phyloP scores from a whole-genome alignment of 2,113 vertebrate genomes.

The Ia io region DNA sequence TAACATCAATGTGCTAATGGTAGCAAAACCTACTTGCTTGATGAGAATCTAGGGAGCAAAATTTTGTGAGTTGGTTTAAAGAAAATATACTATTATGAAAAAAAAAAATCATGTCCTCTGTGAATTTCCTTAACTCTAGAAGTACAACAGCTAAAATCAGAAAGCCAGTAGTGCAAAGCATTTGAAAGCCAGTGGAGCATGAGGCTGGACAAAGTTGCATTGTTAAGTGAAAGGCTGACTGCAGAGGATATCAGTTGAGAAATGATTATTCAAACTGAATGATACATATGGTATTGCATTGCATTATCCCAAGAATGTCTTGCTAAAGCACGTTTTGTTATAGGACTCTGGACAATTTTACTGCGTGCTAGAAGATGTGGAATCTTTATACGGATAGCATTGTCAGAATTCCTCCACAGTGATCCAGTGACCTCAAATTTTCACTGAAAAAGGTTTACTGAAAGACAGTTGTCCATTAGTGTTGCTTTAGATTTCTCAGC shows the following conservation, averaged over 20 bases:
- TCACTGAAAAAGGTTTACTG: neutral
- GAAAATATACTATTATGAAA: conserved; percentile 25
- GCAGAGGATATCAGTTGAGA: neutral
- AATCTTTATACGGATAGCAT: neutral
- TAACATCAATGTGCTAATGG: neutral
- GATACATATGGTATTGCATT: neutral
- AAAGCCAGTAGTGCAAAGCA: conserved; percentile 32
- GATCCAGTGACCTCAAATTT: neutral
- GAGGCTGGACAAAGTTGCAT: neutral
- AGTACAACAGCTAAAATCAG: conserved; percentile 24
- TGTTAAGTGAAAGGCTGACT: conserved; percentile 1
- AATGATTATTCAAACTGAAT: conserved; percentile 36
- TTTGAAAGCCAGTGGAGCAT: conserved; percentile 34
- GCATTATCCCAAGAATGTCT: neutral
- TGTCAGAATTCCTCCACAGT: neutral
- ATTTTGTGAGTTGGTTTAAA: conserved; percentile 30
- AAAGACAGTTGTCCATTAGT: neutral
- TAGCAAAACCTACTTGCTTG: neutral
- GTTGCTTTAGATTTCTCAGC: neutral
- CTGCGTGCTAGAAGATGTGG: neutral
- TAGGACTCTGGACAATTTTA: neutral
- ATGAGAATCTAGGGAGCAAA: neutral
- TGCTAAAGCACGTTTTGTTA: neutral
- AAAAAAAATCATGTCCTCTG: conserved; percentile 38
- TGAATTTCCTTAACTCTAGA: conserved; percentile 33